phyloP scores from a whole-genome alignment of 1,140 invertebrate species.

The Drosophila repletoides region DNA sequence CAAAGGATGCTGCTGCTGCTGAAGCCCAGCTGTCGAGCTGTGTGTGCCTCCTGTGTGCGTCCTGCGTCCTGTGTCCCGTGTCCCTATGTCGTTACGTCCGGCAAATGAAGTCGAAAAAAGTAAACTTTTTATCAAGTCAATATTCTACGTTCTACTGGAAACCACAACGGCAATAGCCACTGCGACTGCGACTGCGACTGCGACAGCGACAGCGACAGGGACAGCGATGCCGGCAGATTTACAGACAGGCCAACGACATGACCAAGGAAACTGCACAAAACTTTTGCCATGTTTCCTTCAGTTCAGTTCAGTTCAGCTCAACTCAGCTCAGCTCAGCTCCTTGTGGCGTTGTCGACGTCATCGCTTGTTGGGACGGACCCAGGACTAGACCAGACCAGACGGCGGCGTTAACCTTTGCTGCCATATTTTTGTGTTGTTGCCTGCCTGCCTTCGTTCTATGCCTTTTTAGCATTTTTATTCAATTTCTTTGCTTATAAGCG shows the following conservation, averaged over 20 bases:
- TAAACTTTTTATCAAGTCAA: slow-evolving; percentile 79
- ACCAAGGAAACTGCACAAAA: slow-evolving; percentile 59
- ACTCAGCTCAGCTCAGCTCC: no score
- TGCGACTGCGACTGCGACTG: background rate
- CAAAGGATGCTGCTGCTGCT: slow-evolving; percentile 12
- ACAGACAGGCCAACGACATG: slow-evolving; percentile 74
- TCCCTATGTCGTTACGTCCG: background rate
- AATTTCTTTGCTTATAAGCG: slow-evolving; percentile 49
- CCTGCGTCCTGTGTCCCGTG: background rate
- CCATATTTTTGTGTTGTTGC: slow-evolving; percentile 50
- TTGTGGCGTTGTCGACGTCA: slow-evolving; percentile 6
- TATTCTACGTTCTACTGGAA: slow-evolving; percentile 71
- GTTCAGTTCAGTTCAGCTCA: no score
- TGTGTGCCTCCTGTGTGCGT: background rate
- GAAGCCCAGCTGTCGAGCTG: background rate
- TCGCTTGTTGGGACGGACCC: slow-evolving; percentile 13
- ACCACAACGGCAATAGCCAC: slow-evolving; percentile 44
- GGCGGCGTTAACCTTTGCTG: slow-evolving; percentile 69
- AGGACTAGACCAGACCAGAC: slow-evolving; percentile 57
- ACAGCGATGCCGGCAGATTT: slow-evolving; percentile 45
- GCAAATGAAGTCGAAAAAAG: slow-evolving; percentile 44
- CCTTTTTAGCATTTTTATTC: slow-evolving; percentile 63
- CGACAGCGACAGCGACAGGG: no score
- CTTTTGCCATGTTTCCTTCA: slow-evolving; percentile 55
- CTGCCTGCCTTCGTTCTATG: no score